Evolutionary conservation across 2,113 vertebrate genomes (phyloP).

Genomic region (Callipepla californica): DNA sequence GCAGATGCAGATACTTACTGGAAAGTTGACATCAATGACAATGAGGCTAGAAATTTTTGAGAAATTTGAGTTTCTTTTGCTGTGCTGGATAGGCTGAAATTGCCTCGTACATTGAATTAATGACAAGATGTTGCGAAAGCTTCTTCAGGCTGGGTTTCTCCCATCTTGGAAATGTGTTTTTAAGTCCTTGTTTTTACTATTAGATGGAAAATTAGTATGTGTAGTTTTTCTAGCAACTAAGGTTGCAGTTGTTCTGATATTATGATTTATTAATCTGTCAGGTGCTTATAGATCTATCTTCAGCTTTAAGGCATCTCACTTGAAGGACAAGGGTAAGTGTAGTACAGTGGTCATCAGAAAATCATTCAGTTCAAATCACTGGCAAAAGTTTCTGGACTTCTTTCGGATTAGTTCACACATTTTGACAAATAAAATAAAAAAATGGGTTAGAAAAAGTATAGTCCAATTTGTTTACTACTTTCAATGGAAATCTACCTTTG

Average conservation of each 20-base stretch:
- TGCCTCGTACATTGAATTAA: neutral
- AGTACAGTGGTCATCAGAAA: neutral
- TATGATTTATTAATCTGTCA: neutral
- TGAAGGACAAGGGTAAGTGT: neutral
- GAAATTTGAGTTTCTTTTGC: neutral
- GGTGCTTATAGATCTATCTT: neutral
- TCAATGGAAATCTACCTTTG: neutral
- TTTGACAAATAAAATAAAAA: neutral
- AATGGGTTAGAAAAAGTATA: neutral
- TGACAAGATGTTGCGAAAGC: neutral
- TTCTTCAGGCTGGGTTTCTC: neutral
- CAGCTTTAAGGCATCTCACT: neutral
- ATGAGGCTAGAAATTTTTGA: neutral
- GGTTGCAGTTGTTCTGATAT: neutral
- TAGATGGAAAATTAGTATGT: neutral
- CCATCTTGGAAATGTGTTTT: neutral
- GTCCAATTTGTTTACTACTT: neutral
- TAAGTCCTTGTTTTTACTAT: neutral
- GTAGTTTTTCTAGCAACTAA: neutral
- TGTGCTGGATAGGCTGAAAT: neutral
- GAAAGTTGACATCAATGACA: neutral
- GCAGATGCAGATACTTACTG: neutral
- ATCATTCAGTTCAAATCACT: neutral
- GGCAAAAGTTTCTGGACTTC: neutral
- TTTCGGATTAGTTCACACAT: neutral